Evolutionary conservation across 2,113 vertebrate species (phyloP), one percentile per base, ranked within the genome.

Genomic region (Nyctereutes procyonoides): DNA sequence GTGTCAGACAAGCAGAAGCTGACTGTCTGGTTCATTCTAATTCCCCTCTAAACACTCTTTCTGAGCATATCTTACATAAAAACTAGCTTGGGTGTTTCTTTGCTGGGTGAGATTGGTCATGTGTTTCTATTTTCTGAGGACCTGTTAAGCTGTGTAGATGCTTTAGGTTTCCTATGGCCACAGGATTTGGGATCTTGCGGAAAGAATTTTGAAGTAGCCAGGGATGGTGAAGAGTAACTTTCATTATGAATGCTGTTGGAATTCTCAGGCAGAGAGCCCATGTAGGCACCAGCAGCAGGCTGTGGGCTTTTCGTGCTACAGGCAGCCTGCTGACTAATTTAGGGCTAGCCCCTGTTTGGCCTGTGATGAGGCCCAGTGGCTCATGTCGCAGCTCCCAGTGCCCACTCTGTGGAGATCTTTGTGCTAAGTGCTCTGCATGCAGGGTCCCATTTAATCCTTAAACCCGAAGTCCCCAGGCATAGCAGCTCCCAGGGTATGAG

Each of bases 231-330:
- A 55, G 32, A 83, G 15, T 55, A 43, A 32, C 19, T 91, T 93
- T 84, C 48, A 8, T 6, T 35, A 1, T 65, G 28, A 80, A 56
- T 77, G 69, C 76, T 73, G 26, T 43, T 62, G 28, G 55, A 79
- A 30, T 56, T 87, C 28, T 79, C 24, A 71, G 79, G 53, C 22
- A 53, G 56, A 81, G 92, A 89, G 28, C 30, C 62, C 28, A 84
- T 60, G n/a, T 56, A 60, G 65, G 74, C 1, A 22, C n/a, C 8
- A 71, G 32, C 35, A 30, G 71, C 24, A 16, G 24, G 35, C 51
- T 22, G 0, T 19, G 58, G 67, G 63, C 35, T 17, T 20, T 32
- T 35, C 0, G 0, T 53, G 35, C 8, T 38, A 48, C 22, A 48
- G 48, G 3, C 16, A 1, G 17, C 53, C 71, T 19, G 17, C 17